Conservation (phyloP, 2,888 invertebrate genomes). For the Drosophila merina region DNA sequence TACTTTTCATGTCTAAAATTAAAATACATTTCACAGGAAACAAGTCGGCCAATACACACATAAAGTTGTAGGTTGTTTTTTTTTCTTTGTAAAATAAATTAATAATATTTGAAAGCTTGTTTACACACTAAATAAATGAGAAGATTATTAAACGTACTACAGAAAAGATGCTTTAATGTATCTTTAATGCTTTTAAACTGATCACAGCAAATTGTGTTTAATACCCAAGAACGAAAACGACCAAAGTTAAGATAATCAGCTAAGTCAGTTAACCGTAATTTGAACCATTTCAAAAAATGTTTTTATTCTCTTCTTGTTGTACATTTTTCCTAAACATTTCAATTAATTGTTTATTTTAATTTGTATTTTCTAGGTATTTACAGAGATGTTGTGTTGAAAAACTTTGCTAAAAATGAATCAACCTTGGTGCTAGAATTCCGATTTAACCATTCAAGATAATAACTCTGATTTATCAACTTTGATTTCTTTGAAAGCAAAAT, state of each 20-base stretch:
- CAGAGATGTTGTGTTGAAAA: constrained; percentile 49
- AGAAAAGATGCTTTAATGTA: constrained; percentile 32
- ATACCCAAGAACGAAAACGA: constrained; percentile 57
- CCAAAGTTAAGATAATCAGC: constrained; percentile 9
- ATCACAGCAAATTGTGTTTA: constrained; percentile 73
- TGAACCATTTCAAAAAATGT: not conserved
- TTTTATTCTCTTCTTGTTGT: constrained; percentile 10
- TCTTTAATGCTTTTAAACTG: constrained; percentile 62
- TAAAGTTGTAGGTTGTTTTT: constrained; percentile 3
- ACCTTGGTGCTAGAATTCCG: constrained; percentile 23
- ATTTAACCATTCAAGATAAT: constrained; percentile 13
- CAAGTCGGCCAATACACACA: constrained; percentile 20
- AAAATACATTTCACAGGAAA: constrained; percentile 45
- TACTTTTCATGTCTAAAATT: constrained; percentile 15
- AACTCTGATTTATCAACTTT: constrained; percentile 23
- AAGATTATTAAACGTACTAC: constrained; percentile 42
- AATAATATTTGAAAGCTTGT: constrained; percentile 33
- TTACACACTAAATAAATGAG: constrained; percentile 67
- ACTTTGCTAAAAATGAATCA: constrained; percentile 52
- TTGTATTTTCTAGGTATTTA: constrained; percentile 52
- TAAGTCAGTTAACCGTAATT: not conserved
- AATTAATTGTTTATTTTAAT: constrained; percentile 14
- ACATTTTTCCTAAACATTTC: constrained; percentile 36
- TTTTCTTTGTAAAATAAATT: constrained; percentile 50
- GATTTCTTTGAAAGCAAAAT: constrained; percentile 14